Evolutionary conservation across 2,113 vertebrate species (phyloP).

Genomic region (Phodopus roborovskii): DNA sequence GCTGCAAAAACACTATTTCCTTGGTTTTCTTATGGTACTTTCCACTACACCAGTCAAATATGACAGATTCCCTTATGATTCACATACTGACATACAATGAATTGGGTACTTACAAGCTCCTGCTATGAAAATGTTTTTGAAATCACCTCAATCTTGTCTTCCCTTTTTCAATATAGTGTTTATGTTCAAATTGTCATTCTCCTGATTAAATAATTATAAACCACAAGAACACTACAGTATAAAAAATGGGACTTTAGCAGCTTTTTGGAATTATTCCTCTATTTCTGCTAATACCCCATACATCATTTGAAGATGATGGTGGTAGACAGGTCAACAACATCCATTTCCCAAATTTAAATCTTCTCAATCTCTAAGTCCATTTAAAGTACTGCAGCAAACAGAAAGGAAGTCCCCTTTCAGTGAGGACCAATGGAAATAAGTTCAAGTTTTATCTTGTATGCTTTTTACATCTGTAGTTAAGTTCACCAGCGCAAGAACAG

Average conservation of each 20-base stretch:
- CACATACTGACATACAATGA: not conserved
- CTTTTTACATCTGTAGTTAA: not conserved
- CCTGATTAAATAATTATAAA: constrained; percentile 44
- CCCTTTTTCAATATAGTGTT: not conserved
- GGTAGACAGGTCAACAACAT: not conserved
- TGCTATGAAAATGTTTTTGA: constrained; percentile 18
- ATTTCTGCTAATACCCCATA: not conserved
- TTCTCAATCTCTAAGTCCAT: not conserved
- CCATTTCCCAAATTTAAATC: not conserved
- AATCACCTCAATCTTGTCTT: constrained; percentile 23
- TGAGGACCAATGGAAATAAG: not conserved
- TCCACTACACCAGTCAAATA: not conserved
- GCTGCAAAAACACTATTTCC: not conserved
- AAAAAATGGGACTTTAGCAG: not conserved
- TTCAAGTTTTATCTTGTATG: not conserved
- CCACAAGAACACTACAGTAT: not conserved
- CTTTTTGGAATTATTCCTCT: not conserved
- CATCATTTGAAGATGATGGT: not conserved
- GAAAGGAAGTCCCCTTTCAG: not conserved
- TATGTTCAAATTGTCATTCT: constrained; percentile 25
- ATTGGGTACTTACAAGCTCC: not conserved
- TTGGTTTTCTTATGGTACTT: not conserved
- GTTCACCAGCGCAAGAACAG: not conserved
- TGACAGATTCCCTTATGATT: not conserved
- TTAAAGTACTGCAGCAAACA: not conserved